Evolutionary conservation across 2,888 invertebrate species (phyloP), one percentile per base, ranked within the genome.

Genomic region (Nineta flava): DNA sequence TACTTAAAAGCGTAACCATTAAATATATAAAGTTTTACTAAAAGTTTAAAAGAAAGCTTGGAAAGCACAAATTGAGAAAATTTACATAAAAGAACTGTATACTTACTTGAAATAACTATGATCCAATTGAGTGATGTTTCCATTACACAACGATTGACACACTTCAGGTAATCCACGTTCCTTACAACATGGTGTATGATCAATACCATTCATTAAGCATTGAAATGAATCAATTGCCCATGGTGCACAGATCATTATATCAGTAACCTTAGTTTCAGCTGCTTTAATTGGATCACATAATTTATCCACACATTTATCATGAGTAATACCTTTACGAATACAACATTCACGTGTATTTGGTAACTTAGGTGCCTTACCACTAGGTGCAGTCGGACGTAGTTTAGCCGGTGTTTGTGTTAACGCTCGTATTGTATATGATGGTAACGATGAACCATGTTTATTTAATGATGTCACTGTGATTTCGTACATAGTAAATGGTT

Each of bases 241-340:
- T 0, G 88, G 88, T 0, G 88, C 88, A 65, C 88, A 90, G 41
- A 88, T 87, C 85, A 90, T 87, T 62, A 88, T 71, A 63, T 88
- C 87, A 43, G 87, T 84, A 54, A 83, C 77, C 70, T 81, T 61
- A 55, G 65, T 60, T 60, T 70, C 58, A 62, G 65, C 57, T 63
- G 61, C 26, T 32, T 73, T 75, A 47, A 76, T 75, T 0, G 87
- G 87, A 63, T 87, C 86, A 60, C 88, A 90, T 56, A 90, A 74
- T 60, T 83, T 85, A 59, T 81, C 79, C 17, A 87, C 67, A 60
- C 88, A 88, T 47, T 78, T 77, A 55, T 76, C 75, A 62, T 86
- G 84, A 42, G 76, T 77, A 61, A 88, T 79, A 0, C 85, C 86
- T 42, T 78, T 80, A 2, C 74, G 66, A 12, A 74, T 70, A 59